A percentile compares a stretch with the other conserved stretches of the same genome.
These are phyloP conservation scores for Pelecanus crispus DNA, from an alignment of 2,113 vertebrate species.

Conservation along the genomic window DNA sequence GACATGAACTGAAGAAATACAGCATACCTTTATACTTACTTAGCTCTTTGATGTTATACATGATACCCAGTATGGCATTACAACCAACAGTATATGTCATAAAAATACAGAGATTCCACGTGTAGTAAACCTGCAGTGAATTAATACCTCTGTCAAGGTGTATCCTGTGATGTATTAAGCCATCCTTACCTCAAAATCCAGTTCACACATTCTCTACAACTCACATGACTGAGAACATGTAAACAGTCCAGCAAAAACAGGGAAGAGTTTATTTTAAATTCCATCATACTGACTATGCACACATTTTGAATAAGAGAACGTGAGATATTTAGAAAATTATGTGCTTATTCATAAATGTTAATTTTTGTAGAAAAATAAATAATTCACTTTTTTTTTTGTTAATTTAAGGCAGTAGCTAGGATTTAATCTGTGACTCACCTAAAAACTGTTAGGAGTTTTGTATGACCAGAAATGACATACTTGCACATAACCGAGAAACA, in stretches of 20 bases:
- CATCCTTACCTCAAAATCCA: background rate
- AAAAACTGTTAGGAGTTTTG: background rate
- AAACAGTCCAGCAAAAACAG: background rate
- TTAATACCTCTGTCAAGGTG: constrained; percentile 34
- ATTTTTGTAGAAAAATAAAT: background rate
- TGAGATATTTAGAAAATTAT: background rate
- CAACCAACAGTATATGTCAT: background rate
- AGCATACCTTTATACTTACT: background rate
- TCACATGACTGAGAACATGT: background rate
- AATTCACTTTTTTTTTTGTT: background rate
- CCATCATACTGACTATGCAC: background rate
- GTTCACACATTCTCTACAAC: background rate
- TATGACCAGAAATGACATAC: background rate
- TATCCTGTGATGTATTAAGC: background rate
- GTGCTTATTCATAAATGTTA: background rate
- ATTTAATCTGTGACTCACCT: background rate
- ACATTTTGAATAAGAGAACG: constrained; percentile 8
- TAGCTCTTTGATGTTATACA: constrained; percentile 16
- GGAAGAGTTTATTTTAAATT: background rate
- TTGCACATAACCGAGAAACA: background rate
- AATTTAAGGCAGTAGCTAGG: background rate
- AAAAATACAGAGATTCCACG: background rate
- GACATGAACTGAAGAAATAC: background rate
- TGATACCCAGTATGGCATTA: background rate
- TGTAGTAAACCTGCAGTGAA: background rate